Evolutionary conservation across 2,888 invertebrate genomes (phyloP).

Genomic region (Abscondita cerata): DNA sequence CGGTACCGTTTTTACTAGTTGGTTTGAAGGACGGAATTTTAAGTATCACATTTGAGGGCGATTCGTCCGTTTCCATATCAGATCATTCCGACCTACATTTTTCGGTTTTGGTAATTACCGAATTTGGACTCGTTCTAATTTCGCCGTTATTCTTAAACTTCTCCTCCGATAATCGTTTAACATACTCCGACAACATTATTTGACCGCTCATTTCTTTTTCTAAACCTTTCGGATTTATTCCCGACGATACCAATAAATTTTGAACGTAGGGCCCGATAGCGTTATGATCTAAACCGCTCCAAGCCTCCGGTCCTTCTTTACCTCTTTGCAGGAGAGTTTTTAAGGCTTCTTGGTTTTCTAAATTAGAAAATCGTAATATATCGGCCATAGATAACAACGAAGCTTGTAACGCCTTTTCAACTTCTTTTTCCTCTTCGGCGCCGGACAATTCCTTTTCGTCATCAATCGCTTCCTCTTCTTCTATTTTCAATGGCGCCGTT

Average conservation of each 20-base stretch:
- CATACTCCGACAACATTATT: constrained; percentile 62
- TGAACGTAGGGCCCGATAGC: constrained; percentile 64
- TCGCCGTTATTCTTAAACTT: constrained; percentile 47
- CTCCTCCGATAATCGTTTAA: constrained; percentile 64
- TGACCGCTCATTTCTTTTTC: constrained; percentile 56
- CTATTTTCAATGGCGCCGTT: constrained; percentile 51
- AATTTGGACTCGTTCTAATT: constrained; percentile 57
- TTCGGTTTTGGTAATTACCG: constrained; percentile 53
- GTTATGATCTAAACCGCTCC: constrained; percentile 60
- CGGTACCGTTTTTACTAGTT: constrained; percentile 60
- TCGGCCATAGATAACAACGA: constrained; percentile 67
- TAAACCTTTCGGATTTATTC: constrained; percentile 50
- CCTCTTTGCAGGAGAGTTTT: constrained; percentile 61
- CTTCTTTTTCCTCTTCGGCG: constrained; percentile 67
- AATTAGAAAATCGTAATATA: constrained; percentile 63
- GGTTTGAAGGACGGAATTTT: constrained; percentile 94
- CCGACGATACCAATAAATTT: constrained; percentile 60
- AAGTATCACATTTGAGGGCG: constrained; percentile 78
- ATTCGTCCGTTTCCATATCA: constrained; percentile 62
- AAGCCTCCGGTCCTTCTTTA: constrained; percentile 55
- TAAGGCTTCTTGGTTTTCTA: constrained; percentile 63
- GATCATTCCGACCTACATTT: constrained; percentile 55
- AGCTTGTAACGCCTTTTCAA: constrained; percentile 64
- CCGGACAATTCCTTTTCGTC: constrained; percentile 67
- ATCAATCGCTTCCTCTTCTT: constrained; percentile 64